phyloP scores from a whole-genome alignment of 2,888 invertebrate species.

The Dorcus hopei region DNA sequence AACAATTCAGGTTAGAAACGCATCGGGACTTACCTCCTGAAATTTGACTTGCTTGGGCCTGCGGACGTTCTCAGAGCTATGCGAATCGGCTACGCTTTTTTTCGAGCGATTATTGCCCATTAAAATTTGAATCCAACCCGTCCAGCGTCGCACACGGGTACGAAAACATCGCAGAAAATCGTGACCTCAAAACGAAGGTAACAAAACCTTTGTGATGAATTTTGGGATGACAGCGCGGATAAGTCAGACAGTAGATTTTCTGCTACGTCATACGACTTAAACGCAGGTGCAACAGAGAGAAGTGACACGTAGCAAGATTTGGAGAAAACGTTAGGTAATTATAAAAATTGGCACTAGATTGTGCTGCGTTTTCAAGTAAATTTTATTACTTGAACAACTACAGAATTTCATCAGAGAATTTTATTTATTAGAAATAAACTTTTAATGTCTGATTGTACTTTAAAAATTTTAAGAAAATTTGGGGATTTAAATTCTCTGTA shows the following conservation, averaged over 20 bases:
- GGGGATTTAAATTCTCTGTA: too few relatives aligned
- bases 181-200: conserved; percentile 42
- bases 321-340: neutral
- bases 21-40: conserved; percentile 40
- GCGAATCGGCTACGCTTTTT: conserved; percentile 31
- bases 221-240: conserved; percentile 23
- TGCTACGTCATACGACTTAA: conserved; percentile 1
- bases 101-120: conserved; percentile 46
- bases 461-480: too few relatives aligned
- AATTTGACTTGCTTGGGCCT: conserved; percentile 37
- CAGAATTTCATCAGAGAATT: too few relatives aligned
- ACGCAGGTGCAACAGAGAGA: neutral
- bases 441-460: too few relatives aligned
- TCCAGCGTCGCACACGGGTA: conserved; percentile 1
- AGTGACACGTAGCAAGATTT: neutral
- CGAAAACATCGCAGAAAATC: conserved; percentile 21
- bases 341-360: conserved; percentile 1
- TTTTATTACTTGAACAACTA: neutral
- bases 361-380: neutral
- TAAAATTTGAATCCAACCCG: conserved; percentile 30
- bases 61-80: conserved; percentile 37
- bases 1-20: conserved; percentile 33
- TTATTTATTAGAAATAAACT: too few relatives aligned
- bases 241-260: neutral
- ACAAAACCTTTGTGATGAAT: conserved; percentile 35